Conservation (phyloP, 2,888 invertebrate genomes). For the Argyra leucocephala region DNA sequence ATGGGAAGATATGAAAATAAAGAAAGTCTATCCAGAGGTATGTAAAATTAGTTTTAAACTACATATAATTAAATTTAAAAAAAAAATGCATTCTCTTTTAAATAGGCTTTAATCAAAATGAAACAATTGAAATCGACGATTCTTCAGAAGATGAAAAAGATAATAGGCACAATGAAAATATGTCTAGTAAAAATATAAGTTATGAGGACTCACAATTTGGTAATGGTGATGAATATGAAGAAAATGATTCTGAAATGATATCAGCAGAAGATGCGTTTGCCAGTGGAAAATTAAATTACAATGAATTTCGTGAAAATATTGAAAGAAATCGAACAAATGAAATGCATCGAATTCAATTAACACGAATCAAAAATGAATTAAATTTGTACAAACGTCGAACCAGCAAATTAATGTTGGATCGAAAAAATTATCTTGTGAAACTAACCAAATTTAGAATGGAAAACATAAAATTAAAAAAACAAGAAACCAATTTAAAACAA, state of each 20-base stretch:
- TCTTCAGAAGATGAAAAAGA: not conserved
- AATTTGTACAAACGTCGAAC: slow-evolving; percentile 5
- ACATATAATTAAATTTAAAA: too few species aligned
- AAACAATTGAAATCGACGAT: slow-evolving; percentile 4
- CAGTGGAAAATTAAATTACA: not conserved
- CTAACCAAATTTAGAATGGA: not conserved
- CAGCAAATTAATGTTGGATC: not conserved
- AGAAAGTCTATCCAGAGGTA: not conserved
- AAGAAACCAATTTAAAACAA: not conserved
- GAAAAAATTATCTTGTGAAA: not conserved
- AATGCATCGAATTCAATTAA: not conserved
- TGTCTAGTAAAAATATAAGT: not conserved
- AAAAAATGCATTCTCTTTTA: too few species aligned
- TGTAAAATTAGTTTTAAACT: not conserved
- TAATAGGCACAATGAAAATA: not conserved
- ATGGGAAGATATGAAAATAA: not conserved
- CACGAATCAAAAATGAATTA: not conserved
- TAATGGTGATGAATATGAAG: not conserved
- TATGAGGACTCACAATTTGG: not conserved
- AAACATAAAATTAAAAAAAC: not conserved
- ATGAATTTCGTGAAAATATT: not conserved
- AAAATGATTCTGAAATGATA: not conserved
- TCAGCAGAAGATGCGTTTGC: not conserved
- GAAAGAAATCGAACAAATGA: not conserved
- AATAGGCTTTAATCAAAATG: not conserved